These are phyloP conservation scores for Aphis craccivora DNA, from an alignment of 1,140 invertebrate genomes.

Conservation along the genomic window DNA sequence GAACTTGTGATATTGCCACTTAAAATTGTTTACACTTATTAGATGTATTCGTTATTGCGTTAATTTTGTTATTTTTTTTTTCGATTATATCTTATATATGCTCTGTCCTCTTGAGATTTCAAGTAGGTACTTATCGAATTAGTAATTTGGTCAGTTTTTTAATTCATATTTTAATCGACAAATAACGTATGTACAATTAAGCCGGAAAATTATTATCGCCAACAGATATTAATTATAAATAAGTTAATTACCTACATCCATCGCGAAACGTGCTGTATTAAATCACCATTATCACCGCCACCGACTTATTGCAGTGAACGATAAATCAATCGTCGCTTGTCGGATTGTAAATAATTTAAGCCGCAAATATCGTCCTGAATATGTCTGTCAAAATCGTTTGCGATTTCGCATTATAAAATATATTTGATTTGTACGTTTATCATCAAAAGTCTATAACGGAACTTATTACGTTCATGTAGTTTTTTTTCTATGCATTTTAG, in stretches of 20 bases:
- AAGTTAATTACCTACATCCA: not conserved
- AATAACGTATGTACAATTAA: not conserved
- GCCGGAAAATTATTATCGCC: not conserved
- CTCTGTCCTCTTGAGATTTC: not conserved
- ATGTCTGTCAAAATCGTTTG: not conserved
- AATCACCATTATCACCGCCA: not conserved
- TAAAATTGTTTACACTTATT: not conserved
- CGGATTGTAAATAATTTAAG: not conserved
- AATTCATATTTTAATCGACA: conserved; percentile 1
- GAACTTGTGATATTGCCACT: not conserved
- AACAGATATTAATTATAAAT: not conserved
- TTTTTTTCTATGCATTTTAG: not conserved
- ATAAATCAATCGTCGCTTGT: not conserved
- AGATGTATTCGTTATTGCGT: not conserved
- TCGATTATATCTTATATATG: not conserved
- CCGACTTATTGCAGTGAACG: not conserved
- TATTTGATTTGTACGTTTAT: not conserved
- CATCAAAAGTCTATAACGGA: not conserved
- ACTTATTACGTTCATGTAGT: not conserved
- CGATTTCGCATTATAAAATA: not conserved
- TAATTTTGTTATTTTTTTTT: not conserved
- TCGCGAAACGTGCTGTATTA: not conserved
- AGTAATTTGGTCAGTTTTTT: conserved; percentile 20
- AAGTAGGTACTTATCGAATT: not conserved
- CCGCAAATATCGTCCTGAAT: not conserved